Evolutionary conservation across 2,888 invertebrate species (phyloP), one percentile per base, ranked within the genome.

Genomic region (Aethes cnicana): DNA sequence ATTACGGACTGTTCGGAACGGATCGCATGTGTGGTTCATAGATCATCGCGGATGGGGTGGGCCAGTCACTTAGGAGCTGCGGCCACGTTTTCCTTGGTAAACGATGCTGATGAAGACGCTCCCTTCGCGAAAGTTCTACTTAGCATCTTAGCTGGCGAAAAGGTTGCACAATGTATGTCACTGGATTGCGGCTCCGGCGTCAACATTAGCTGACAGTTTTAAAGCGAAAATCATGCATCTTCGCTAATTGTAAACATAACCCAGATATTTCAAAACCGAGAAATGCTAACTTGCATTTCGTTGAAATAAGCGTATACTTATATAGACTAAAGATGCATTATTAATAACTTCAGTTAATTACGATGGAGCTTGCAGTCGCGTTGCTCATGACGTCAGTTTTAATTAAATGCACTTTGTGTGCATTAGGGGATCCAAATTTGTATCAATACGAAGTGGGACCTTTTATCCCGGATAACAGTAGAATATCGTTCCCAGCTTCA

Each of bases 101-200:
- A 85, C 48, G 84, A 89, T 59, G 67, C 84, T 28, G 83, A 85
- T 44, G 79, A 85, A 57, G 82, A 87, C 59, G 71, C 74, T 59
- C 69, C 77, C 25, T 71, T 84, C 57, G 81, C 83, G 55, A 84
- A 83, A 73, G 80, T 74, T 61, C 67, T 89, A 64, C 68, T 88
- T 61, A 77, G 79, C 59, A 69, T 84, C 60, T 76, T 89, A 63
- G 81, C 86, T 11, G 84, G 85, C 59, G 81, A 85, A 64, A 79
- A 84, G 68, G 81, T 89, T 61, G 86, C 89, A 20, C 72, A 84
- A 72, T 89, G 89, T 72, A 86, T 88, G 85, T 75, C 84, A 64
- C 64, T 88, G 56, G 84, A 86, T 63, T 89, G 89, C 71, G 80
- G 73, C 74, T 81, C 84, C 64, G 88, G 86, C 61, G 72, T 81